A percentile compares a stretch with the other conserved stretches of the same genome.
These are phyloP conservation scores for Urechis unicinctus DNA, from an alignment of 2,888 invertebrate genomes.

Conservation along the genomic window DNA sequence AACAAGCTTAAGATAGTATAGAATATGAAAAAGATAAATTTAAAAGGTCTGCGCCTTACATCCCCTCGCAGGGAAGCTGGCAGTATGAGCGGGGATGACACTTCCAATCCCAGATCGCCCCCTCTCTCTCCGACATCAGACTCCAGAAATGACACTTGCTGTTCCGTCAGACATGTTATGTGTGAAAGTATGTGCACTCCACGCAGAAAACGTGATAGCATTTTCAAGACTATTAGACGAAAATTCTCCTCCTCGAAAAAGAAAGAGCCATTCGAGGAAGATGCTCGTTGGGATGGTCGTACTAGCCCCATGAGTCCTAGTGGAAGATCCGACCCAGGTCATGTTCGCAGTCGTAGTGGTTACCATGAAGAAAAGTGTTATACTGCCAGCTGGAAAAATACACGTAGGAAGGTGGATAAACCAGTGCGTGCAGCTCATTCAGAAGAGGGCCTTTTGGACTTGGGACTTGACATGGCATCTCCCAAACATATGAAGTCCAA, in stretches of 20 bases:
- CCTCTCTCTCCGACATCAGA: constrained; percentile 1
- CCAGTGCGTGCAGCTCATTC: constrained; percentile 3
- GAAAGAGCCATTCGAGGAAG: constrained; percentile 1
- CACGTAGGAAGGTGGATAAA: neutral
- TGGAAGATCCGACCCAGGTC: neutral
- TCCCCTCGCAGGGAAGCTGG: constrained; percentile 7
- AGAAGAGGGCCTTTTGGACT: neutral
- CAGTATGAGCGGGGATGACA: neutral
- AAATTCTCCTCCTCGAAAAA: constrained; percentile 7
- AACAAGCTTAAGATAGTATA: neutral
- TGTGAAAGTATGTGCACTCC: neutral
- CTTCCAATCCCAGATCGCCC: no score
- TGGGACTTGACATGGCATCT: neutral
- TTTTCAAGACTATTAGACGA: constrained; percentile 14
- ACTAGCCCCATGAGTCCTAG: neutral
- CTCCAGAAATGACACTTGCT: constrained; percentile 1
- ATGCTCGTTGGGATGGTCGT: constrained; percentile 9
- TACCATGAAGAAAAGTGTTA: neutral
- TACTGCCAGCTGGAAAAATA: neutral
- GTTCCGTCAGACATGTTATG: neutral
- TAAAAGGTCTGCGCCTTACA: constrained; percentile 12
- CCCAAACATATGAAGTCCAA: neutral
- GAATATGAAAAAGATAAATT: constrained; percentile 15
- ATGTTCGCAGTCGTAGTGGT: neutral
- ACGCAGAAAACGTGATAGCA: constrained; percentile 12